Evolutionary conservation across 2,113 vertebrate species (phyloP).

Genomic region (Proterorhinus semilunaris): DNA sequence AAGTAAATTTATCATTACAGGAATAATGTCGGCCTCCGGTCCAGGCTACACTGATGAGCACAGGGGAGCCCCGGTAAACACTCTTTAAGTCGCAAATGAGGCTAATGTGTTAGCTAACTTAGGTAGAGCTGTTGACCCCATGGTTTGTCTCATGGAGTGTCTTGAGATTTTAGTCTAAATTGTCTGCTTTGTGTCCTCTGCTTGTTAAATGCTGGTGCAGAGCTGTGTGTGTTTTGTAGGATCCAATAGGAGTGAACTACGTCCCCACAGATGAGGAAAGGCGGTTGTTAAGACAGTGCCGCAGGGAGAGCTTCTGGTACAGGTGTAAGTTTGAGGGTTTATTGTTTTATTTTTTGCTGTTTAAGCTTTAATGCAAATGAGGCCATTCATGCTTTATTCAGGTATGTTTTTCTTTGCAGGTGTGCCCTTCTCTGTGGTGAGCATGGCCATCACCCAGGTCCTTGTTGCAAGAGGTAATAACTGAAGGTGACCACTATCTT

Average conservation of each 20-base stretch:
- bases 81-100: background rate
- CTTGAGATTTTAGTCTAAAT: background rate
- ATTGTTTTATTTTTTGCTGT: no score
- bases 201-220: background rate
- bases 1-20: background rate
- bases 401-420: constrained; percentile 70
- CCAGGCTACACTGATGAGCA: constrained; percentile 41
- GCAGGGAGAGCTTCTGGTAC: constrained; percentile 85
- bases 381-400: background rate
- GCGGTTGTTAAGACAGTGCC: constrained; percentile 84
- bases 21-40: constrained; percentile 52
- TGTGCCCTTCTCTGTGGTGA: constrained; percentile 82
- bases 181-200: background rate
- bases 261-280: constrained; percentile 87
- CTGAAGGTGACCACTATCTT: background rate
- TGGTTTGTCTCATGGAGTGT: background rate
- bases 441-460: constrained; percentile 83
- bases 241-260: constrained; percentile 69
- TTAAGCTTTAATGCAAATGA: no score
- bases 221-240: constrained; percentile 53
- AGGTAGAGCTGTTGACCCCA: background rate
- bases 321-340: constrained; percentile 80
- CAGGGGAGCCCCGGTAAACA: constrained; percentile 41
- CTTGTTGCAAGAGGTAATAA: constrained; percentile 85
- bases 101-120: constrained; percentile 43